Percentiles rank a stretch among this genome's conserved stretches.
phyloP scores from a whole-genome alignment of 2,113 vertebrate species.

The Tamias sibiricus region DNA sequence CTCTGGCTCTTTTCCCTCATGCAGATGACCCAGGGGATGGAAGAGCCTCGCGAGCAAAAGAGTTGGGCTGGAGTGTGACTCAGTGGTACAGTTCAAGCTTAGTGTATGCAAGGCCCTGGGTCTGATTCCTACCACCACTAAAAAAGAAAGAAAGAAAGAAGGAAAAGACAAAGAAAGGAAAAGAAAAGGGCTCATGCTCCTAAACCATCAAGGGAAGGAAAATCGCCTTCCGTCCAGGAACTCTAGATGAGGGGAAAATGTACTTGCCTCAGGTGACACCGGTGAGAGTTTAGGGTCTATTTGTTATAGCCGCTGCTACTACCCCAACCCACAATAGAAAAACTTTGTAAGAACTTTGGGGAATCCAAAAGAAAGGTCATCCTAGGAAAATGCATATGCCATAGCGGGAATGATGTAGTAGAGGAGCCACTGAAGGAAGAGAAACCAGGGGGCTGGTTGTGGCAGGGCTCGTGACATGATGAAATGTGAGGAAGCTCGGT shows the following conservation, averaged over 20 bases:
- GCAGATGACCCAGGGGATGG: background rate
- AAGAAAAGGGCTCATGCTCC: background rate
- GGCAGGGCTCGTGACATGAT: accelerated
- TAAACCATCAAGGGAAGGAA: background rate
- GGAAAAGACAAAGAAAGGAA: no score
- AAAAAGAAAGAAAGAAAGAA: no score
- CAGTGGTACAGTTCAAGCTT: background rate
- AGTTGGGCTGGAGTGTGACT: no score
- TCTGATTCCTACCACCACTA: background rate
- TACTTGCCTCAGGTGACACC: background rate
- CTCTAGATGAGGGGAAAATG: no score
- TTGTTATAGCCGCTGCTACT: background rate
- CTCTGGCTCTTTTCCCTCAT: background rate
- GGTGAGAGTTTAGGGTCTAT: background rate
- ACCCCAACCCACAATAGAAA: background rate
- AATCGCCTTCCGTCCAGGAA: background rate
- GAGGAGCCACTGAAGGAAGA: background rate
- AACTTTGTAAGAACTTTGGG: background rate
- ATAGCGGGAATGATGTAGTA: no score
- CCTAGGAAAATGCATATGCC: background rate
- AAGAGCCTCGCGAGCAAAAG: background rate
- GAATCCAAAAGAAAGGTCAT: background rate
- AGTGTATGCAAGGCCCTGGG: background rate
- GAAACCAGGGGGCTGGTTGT: no score
- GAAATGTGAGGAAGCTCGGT: no score